A percentile compares a stretch with the other conserved stretches of the same genome.
Conservation (phyloP, 1,140 invertebrate genomes). For the Nylanderia fulva region DNA sequence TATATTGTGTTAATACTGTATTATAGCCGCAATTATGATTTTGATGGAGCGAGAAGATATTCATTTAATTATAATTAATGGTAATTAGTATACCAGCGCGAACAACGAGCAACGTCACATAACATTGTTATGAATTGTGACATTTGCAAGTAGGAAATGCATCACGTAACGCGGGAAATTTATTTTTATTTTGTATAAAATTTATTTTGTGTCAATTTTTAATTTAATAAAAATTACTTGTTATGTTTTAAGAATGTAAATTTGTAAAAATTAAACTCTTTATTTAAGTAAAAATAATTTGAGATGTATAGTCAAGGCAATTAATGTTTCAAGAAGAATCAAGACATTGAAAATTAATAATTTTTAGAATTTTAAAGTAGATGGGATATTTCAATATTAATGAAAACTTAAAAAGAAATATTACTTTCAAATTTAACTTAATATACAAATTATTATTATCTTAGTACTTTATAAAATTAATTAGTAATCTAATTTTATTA, state of each 20-base stretch:
- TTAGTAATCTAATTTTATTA: background rate
- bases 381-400: no score
- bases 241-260: background rate
- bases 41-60: background rate
- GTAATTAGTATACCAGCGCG: background rate
- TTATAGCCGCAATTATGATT: background rate
- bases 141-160: background rate
- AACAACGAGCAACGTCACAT: background rate
- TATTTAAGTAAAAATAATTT: background rate
- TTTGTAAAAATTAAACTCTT: constrained; percentile 9
- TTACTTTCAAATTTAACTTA: background rate
- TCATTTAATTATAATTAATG: constrained; percentile 11
- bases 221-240: constrained; percentile 3
- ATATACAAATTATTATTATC: background rate
- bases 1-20: background rate
- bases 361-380: background rate
- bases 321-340: background rate
- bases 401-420: background rate
- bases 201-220: background rate
- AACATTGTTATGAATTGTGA: background rate
- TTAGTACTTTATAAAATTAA: background rate
- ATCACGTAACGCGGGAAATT: constrained; percentile 3
- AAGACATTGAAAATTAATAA: background rate
- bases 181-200: background rate
- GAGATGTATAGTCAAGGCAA: background rate